Conservation (phyloP, 2,113 vertebrate genomes). For the Mesocricetus auratus region DNA sequence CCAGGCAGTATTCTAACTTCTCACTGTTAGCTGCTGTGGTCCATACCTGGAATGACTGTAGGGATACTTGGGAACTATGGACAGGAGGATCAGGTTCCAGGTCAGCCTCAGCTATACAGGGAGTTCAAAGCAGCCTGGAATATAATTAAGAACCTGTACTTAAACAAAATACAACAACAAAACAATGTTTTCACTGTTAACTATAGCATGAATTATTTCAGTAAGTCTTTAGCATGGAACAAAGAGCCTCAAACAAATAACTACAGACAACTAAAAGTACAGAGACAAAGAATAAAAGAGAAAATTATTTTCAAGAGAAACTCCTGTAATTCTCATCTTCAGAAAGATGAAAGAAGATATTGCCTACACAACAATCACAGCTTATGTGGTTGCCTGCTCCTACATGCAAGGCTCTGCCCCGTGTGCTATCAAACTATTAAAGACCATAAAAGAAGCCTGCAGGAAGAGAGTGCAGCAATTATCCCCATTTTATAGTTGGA, state of each 20-base stretch:
- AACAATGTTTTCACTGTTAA: background rate
- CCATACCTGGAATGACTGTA: background rate
- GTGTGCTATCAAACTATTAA: background rate
- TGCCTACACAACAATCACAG: background rate
- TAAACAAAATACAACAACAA: background rate
- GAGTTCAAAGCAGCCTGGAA: background rate
- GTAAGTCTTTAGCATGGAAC: background rate
- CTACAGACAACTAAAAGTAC: background rate
- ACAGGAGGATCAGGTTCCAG: background rate
- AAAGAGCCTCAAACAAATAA: background rate
- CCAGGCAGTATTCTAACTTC: background rate
- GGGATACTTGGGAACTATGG: background rate
- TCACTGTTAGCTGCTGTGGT: background rate
- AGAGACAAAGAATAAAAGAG: conserved; percentile 12
- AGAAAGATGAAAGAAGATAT: background rate
- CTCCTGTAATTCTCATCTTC: background rate
- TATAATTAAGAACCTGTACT: background rate
- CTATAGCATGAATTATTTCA: background rate
- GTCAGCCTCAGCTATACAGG: background rate
- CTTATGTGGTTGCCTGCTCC: background rate
- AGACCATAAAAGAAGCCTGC: background rate
- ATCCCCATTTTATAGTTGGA: background rate
- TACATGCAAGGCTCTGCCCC: background rate
- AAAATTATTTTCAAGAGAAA: conserved; percentile 30
- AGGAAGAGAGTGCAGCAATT: background rate